phyloP scores from a whole-genome alignment of 2,797 vertebrate genomes.

The Meda fulgida region DNA sequence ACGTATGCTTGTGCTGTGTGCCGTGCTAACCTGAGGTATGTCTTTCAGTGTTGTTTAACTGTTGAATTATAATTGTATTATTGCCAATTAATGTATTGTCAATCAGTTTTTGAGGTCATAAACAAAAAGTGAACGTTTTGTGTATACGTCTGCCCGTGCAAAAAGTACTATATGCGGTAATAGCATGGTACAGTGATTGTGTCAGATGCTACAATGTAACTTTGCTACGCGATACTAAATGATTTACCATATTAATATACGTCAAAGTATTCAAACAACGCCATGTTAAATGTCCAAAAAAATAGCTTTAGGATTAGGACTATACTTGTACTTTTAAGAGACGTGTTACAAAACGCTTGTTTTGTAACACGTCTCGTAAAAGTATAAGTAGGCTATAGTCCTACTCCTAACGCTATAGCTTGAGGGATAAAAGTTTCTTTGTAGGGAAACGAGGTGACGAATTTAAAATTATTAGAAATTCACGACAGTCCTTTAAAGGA shows the following conservation, averaged over 20 bases:
- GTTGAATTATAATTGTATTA: not conserved
- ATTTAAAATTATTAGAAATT: not conserved
- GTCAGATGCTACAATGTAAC: not conserved
- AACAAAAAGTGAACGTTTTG: not conserved
- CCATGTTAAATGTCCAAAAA: not conserved
- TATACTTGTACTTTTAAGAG: not conserved
- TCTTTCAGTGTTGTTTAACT: not conserved
- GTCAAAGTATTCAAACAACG: not conserved
- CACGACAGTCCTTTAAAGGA: not conserved
- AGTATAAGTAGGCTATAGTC: no score
- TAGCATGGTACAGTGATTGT: not conserved
- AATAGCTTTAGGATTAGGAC: not conserved
- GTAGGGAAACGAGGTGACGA: not conserved
- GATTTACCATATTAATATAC: not conserved
- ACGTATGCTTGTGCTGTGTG: not conserved
- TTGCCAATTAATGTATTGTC: not conserved
- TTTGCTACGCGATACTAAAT: not conserved
- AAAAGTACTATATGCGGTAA: not conserved
- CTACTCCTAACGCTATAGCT: no score
- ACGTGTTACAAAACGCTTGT: not conserved
- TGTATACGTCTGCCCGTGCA: not conserved
- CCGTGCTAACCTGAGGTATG: slow-evolving; percentile 22
- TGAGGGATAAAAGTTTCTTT: not conserved
- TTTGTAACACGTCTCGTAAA: no score
- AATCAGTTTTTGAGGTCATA: not conserved